Conservation (phyloP, 2,888 invertebrate genomes). For the Melinaea menophilus region DNA sequence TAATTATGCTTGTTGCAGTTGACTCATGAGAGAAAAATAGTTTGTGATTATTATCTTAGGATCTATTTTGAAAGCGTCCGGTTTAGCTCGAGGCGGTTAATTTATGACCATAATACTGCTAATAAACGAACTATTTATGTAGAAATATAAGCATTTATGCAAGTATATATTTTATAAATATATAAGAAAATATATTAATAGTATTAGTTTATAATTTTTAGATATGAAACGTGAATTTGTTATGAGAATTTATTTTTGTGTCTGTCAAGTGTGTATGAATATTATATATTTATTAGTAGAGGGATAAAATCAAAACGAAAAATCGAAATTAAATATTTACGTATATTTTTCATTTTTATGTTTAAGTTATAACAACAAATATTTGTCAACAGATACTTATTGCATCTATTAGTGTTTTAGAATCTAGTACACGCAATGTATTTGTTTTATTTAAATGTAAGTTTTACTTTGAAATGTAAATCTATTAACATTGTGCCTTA, state of each 20-base stretch:
- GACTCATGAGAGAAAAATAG: constrained; percentile 44
- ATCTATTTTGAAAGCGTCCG: constrained; percentile 25
- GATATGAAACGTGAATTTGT: too few relatives aligned
- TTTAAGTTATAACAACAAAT: constrained; percentile 67
- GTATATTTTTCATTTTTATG: constrained; percentile 73
- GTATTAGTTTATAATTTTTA: too few relatives aligned
- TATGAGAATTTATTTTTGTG: too few relatives aligned
- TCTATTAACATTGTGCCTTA: constrained; percentile 48
- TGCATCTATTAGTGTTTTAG: constrained; percentile 53
- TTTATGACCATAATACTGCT: constrained; percentile 3
- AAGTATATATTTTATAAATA: not conserved
- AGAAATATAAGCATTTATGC: not conserved
- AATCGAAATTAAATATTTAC: constrained; percentile 73
- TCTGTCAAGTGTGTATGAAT: not conserved
- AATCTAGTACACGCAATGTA: constrained; percentile 42
- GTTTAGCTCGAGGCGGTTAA: constrained; percentile 22
- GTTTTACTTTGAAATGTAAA: constrained; percentile 36
- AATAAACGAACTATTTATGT: not conserved
- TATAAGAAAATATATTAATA: too few relatives aligned
- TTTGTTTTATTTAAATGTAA: constrained; percentile 39
- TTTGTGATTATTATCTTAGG: constrained; percentile 36
- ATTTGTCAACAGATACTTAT: constrained; percentile 60
- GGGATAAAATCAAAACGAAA: constrained; percentile 41
- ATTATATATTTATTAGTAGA: not conserved
- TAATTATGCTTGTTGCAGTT: constrained; percentile 62